Evolutionary conservation across 2,113 vertebrate species (phyloP).

Genomic region (Theristicus caerulescens): DNA sequence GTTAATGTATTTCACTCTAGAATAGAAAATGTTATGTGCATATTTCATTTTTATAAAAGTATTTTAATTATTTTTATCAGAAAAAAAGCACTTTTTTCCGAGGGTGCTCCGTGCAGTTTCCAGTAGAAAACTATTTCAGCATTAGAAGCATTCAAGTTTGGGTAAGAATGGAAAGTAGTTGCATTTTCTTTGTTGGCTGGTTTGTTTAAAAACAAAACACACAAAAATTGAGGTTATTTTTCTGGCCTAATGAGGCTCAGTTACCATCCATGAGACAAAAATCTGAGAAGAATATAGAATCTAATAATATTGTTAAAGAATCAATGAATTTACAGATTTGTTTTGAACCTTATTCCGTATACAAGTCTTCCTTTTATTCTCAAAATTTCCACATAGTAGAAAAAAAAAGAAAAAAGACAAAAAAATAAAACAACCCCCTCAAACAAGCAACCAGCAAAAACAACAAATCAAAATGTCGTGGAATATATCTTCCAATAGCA

Average conservation of each 20-base stretch:
- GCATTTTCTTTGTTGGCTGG: not conserved
- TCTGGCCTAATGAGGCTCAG: not conserved
- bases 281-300: not conserved
- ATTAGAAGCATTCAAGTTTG: not conserved
- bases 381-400: not conserved
- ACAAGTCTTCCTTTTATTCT: not conserved
- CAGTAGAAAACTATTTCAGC: not conserved
- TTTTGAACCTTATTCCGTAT: not conserved
- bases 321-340: not conserved
- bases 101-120: too few species aligned
- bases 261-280: not conserved
- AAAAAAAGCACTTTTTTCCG: not conserved
- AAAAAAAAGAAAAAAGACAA: accelerated
- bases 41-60: not conserved
- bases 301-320: not conserved
- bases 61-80: not conserved
- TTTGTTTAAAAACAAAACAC: not conserved
- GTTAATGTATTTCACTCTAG: not conserved
- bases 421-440: accelerated
- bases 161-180: not conserved
- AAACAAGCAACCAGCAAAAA: not conserved
- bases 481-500: not conserved
- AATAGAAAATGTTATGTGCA: not conserved
- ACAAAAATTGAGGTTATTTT: not conserved
- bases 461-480: not conserved